phyloP scores from a whole-genome alignment of 2,797 vertebrate species.

The Sylvia borin region DNA sequence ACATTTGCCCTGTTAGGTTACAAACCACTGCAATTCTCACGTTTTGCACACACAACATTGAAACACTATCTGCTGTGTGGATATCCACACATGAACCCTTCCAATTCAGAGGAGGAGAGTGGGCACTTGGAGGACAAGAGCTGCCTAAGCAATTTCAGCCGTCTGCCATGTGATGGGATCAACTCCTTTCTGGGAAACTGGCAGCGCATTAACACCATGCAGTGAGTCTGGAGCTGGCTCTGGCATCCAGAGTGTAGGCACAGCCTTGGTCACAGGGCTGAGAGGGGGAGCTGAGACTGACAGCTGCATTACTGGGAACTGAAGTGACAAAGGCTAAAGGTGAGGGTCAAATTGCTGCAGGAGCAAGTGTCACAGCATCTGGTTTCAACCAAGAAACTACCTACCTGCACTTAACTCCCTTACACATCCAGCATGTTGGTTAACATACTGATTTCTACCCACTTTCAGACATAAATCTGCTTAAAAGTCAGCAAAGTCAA shows the following conservation, averaged over 20 bases:
- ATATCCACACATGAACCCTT: not conserved
- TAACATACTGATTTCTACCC: not conserved
- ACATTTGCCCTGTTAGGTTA: not conserved
- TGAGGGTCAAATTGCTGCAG: not conserved
- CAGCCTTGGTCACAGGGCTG: not conserved
- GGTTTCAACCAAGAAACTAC: not conserved
- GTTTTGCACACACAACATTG: not conserved
- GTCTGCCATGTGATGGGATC: not conserved
- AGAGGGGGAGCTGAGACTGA: not conserved
- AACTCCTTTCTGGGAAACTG: not conserved
- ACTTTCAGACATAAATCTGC: not conserved
- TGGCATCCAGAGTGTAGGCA: not conserved
- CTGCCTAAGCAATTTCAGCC: not conserved
- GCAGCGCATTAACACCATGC: not conserved
- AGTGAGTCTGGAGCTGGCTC: not conserved
- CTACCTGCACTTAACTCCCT: not conserved
- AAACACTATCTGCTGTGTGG: not conserved
- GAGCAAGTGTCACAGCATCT: not conserved
- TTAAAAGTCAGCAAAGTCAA: not conserved
- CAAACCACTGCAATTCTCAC: not conserved
- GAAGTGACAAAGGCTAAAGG: constrained; percentile 22
- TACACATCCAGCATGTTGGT: not conserved
- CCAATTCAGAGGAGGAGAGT: not conserved
- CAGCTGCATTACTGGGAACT: not conserved
- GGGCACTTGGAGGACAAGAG: not conserved